Evolutionary conservation across 2,888 invertebrate species (phyloP), one percentile per base, ranked within the genome.

Genomic region (Catotricha subobsoleta): DNA sequence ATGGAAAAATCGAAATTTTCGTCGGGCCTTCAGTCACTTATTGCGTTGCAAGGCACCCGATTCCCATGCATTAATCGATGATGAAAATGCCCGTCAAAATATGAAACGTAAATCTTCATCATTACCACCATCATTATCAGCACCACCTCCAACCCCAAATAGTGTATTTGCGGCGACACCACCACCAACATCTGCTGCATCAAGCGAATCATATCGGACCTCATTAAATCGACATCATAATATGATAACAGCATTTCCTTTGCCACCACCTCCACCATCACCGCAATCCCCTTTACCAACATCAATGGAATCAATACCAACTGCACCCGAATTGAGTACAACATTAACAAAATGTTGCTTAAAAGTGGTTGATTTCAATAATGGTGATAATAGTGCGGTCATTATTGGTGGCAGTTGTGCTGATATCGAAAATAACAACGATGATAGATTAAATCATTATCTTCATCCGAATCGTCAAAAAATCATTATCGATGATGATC

Each of bases 1-100:
- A 23, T 84, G 84, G 83, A 84, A 84, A 58, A 83, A 82, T 57
- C 68, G 73, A 7, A 80, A 76, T 46, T 83, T 82, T 56, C 71
- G 82, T 4, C 69, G 71, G 39, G 78, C 82, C 2, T 82, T 83
- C 54, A 67, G 69, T 23, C 72, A 72, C 47, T 64, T 81, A 10
- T 59, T 81, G 13, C 69, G 71, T 20, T 80, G 80, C 54, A 69
- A 71, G 52, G 65, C 68, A 44, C 75, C 75, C 0, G 74, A 77
- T 50, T 34, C 34, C 10, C 36, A 36, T 25, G 36, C 36, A 9
- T 20, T 36, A 36, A 36, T 36, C 13, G 36, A 36, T 20, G 36
- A 36, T 10, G 36, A 36, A 36, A 36, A 36, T 36, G 36, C 36
- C 10, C 23, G 36, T 5, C 23, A 36, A 25, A 36, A 36, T 36